A percentile compares a stretch with the other conserved stretches of the same genome.
phyloP scores from a whole-genome alignment of 2,113 vertebrate genomes.

The Tautogolabrus adspersus region DNA sequence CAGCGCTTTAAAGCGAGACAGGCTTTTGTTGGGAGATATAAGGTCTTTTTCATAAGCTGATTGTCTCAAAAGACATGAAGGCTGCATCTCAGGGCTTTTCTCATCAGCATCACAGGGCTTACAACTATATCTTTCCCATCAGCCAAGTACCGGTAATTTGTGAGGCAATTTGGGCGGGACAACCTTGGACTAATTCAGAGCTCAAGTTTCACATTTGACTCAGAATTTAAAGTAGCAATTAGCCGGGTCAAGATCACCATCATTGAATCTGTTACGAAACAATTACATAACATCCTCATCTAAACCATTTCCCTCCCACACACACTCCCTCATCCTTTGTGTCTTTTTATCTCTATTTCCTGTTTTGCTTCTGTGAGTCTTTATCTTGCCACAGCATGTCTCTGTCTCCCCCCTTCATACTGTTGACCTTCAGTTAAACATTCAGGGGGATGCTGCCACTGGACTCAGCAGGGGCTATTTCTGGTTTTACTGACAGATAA shows the following conservation, averaged over 20 bases:
- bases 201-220: constrained; percentile 50
- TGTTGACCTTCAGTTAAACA: constrained; percentile 27
- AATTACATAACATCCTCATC: constrained; percentile 56
- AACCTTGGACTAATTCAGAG: constrained; percentile 30
- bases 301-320: constrained; percentile 36
- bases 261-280: constrained; percentile 58
- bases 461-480: background rate
- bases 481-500: constrained; percentile 3
- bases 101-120: background rate
- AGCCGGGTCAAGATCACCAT: constrained; percentile 39
- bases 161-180: constrained; percentile 7
- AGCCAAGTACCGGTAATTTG: constrained; percentile 20
- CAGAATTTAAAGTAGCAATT: constrained; percentile 48
- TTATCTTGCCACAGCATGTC: background rate
- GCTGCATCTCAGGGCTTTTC: background rate
- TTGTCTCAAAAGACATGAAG: background rate
- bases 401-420: constrained; percentile 8
- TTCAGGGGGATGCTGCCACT: background rate
- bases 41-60: background rate
- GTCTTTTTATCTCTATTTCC: constrained; percentile 4
- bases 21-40: background rate
- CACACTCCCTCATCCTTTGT: background rate
- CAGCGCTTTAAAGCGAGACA: background rate
- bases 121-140: constrained; percentile 18
- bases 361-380: constrained; percentile 24